Percentiles rank a stretch among this genome's conserved stretches.
phyloP scores from a whole-genome alignment of 2,113 vertebrate genomes.

The Elephas maximus region DNA sequence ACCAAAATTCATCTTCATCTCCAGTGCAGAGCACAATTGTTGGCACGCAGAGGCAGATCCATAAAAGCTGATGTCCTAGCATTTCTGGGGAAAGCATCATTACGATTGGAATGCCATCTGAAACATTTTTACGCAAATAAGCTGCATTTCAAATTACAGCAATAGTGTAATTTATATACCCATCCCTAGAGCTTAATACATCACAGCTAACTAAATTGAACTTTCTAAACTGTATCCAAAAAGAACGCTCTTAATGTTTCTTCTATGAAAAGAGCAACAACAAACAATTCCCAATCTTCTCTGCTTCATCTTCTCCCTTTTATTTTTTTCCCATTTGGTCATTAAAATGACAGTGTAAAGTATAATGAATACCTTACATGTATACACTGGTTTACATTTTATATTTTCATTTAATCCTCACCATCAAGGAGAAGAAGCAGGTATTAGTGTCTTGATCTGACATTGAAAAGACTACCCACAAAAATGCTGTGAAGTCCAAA shows the following conservation, averaged over 20 bases:
- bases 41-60: background rate
- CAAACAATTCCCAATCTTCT: constrained; percentile 31
- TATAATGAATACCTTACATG: background rate
- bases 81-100: background rate
- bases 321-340: background rate
- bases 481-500: background rate
- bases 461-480: background rate
- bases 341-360: background rate
- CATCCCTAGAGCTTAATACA: constrained; percentile 29
- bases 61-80: too few relatives aligned
- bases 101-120: background rate
- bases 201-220: constrained; percentile 44
- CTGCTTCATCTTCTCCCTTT: background rate
- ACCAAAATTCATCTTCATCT: background rate
- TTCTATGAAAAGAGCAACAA: constrained; percentile 32
- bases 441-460: background rate
- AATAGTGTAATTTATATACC: background rate
- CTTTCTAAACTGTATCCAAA: background rate
- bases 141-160: constrained; percentile 44
- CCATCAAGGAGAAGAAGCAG: background rate
- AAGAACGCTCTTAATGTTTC: background rate
- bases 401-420: background rate
- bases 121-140: constrained; percentile 59
- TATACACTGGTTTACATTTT: background rate
- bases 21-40: background rate